Evolutionary conservation across 2,888 invertebrate genomes (phyloP).

Genomic region (Congeria kusceri): DNA sequence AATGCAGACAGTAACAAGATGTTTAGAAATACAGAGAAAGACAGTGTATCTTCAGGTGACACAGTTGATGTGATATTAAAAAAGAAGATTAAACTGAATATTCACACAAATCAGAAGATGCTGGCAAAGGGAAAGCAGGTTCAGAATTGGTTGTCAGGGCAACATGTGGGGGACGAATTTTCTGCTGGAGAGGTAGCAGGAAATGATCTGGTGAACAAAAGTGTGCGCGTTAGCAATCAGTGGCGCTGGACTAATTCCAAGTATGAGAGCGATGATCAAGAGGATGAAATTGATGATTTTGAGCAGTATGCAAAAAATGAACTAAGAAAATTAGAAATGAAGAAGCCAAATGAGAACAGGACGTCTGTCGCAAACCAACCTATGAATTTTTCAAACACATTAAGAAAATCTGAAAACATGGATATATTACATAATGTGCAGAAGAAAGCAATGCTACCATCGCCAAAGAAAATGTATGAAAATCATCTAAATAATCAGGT

Average conservation of each 20-base stretch:
- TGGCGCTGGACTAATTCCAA: background rate
- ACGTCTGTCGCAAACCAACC: too few species aligned
- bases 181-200: conserved; percentile 44
- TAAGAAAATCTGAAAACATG: too few species aligned
- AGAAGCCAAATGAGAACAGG: background rate
- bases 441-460: too few species aligned
- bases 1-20: too few species aligned
- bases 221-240: background rate
- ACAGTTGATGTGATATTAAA: conserved; percentile 1
- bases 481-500: too few species aligned
- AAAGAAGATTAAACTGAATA: background rate
- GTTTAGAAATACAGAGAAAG: background rate
- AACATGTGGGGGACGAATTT: conserved; percentile 33
- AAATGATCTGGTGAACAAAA: conserved; percentile 5
- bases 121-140: background rate
- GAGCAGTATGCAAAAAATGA: conserved; percentile 31
- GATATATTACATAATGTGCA: too few species aligned
- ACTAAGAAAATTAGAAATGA: conserved; percentile 7
- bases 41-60: background rate
- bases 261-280: conserved; percentile 27
- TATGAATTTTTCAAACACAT: too few species aligned
- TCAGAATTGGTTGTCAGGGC: background rate
- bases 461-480: too few species aligned
- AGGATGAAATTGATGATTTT: conserved; percentile 45
- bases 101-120: conserved; percentile 3